A percentile compares a stretch with the other conserved stretches of the same genome.
phyloP scores from a whole-genome alignment of 53 echinoderm and acorn worm species.

The Echinometra lucunter region DNA sequence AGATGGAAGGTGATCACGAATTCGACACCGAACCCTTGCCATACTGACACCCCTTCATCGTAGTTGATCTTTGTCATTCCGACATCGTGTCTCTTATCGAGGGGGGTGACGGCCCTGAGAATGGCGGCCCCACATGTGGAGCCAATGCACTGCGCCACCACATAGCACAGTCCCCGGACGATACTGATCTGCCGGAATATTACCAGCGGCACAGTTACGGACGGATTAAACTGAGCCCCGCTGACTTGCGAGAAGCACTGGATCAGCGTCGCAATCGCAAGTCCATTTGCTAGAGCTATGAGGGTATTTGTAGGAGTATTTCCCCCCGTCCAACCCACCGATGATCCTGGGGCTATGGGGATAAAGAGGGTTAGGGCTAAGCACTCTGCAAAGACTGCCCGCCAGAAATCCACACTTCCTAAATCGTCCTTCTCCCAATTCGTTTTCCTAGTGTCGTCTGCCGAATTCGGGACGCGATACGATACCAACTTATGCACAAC shows the following conservation, averaged over 20 bases:
- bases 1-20: conserved; percentile 79
- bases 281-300: conserved; percentile 76
- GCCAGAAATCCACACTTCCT: conserved; percentile 73
- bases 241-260: conserved; percentile 80
- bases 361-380: conserved; percentile 76
- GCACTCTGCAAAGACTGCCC: conserved; percentile 76
- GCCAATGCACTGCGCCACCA: conserved; percentile 80
- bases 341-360: conserved; percentile 69
- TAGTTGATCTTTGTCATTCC: conserved; percentile 72
- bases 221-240: conserved; percentile 84
- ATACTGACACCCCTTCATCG: conserved; percentile 62
- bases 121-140: conserved; percentile 75
- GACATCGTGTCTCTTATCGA: background rate
- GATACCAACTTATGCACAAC: background rate
- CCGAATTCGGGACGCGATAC: conserved; percentile 44
- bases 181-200: conserved; percentile 73
- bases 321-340: conserved; percentile 72
- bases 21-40: conserved; percentile 80
- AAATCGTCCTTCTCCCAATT: conserved; percentile 37
- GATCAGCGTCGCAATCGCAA: conserved; percentile 76
- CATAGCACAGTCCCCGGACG: conserved; percentile 66
- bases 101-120: conserved; percentile 69
- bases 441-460: background rate
- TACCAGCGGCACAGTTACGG: conserved; percentile 76
- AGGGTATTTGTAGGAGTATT: conserved; percentile 74